Conservation (phyloP, 2,888 invertebrate species). For the Xestoiulus laeticollis region DNA sequence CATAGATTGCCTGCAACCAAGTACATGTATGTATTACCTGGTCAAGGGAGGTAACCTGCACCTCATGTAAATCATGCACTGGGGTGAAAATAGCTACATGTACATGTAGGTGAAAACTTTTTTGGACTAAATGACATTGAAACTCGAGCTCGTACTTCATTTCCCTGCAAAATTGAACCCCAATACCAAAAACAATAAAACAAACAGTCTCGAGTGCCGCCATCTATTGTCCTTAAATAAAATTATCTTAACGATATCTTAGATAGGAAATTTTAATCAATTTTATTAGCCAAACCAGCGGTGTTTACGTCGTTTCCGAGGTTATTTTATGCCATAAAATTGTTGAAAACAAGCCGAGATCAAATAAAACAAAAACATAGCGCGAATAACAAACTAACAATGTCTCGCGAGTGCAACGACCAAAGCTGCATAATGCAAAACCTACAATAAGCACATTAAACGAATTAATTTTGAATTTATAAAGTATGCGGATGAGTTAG, state of each 20-base stretch:
- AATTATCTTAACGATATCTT: not conserved
- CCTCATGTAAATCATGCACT: no score
- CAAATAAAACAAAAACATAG: not conserved
- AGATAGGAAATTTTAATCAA: not conserved
- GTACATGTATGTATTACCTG: no score
- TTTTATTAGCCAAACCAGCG: not conserved
- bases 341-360: not conserved
- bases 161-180: no score
- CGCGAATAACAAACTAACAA: slow-evolving; percentile 3
- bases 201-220: no score
- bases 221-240: not conserved
- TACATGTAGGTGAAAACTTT: no score
- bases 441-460: slow-evolving; percentile 33
- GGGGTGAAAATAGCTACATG: no score
- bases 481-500: slow-evolving; percentile 13
- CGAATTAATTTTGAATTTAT: slow-evolving; percentile 43
- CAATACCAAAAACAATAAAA: no score
- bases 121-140: no score
- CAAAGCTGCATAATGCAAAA: not conserved
- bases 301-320: not conserved
- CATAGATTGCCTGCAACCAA: no score
- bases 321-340: not conserved
- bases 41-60: no score
- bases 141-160: no score
- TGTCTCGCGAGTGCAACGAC: not conserved